Evolutionary conservation across 1,140 invertebrate species (phyloP), one percentile per base, ranked within the genome.

Genomic region (Cardiocondyla obscurior): DNA sequence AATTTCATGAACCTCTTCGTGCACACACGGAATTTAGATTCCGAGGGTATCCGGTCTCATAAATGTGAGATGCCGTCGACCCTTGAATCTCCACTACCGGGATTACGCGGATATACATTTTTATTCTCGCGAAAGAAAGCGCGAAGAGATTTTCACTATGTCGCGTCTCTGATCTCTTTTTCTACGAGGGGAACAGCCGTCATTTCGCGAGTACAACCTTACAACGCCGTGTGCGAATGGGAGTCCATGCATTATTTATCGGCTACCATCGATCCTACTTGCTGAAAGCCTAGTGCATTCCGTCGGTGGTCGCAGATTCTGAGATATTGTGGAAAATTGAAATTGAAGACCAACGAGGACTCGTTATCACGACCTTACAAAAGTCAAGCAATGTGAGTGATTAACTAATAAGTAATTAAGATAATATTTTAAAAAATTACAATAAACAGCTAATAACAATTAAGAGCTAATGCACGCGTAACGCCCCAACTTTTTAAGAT

Each of bases 191-290:
- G 28, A 19, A 70, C 30, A 53, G 57, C n/a, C 46, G 46, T 70
- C 49, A 51, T 55, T 49, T 12, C 3, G 19, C 33, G 16, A 57
- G 51, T 57, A 42, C 69, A 73, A 36, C 51, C 36, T 57, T 57
- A 73, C 36, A 55, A 25, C 19, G 70, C 16, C 8, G 36, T 16
- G 33, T 73, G 70, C 10, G 36, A 36, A 57, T 57, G 16, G 22
- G 10, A 73, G 22, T 73, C 70, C 70, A 73, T 73, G 53, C 70
- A 73, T 73, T 73, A 73, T 73, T 73, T 73, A 73, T 73, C 36
- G 33, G 33, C 22, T 36, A 1, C 22, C 53, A 73, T 73, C 36
- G 49, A 72, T 73, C 51, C 19, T 19, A 72, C 19, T 39, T 19
- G 30, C 49, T 49, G 33, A n/a, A 30, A 25, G 51, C n/a, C 28